Percentiles rank a stretch among this genome's conserved stretches.
Conservation (phyloP, 2,113 vertebrate genomes). For the Brachyhypopomus occidentalis region DNA sequence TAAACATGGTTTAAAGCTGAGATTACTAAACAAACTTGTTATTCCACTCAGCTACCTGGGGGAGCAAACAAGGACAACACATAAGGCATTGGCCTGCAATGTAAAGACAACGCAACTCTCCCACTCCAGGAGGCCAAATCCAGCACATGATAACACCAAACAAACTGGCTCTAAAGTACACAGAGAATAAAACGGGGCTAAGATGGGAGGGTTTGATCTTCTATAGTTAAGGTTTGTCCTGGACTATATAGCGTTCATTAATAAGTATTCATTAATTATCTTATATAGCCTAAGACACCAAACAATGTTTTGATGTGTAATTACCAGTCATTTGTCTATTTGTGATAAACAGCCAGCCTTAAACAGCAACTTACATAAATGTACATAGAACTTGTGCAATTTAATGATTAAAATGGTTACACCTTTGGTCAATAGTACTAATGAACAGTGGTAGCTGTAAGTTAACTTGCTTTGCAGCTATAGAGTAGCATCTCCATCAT, state of each 20-base stretch:
- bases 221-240: neutral
- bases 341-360: too few species aligned
- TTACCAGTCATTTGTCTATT: constrained; percentile 1
- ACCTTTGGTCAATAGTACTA: too few species aligned
- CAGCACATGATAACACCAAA: constrained; percentile 2
- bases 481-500: too few species aligned
- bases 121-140: constrained; percentile 1
- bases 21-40: neutral
- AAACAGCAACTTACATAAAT: too few species aligned
- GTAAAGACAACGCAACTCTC: constrained; percentile 19
- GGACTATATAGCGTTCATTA: neutral
- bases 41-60: neutral
- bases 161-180: neutral
- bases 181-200: neutral
- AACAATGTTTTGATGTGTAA: neutral
- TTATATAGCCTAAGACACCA: neutral
- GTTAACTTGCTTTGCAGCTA: too few species aligned
- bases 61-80: constrained; percentile 3
- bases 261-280: constrained; percentile 4
- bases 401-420: too few species aligned
- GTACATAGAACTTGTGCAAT: too few species aligned
- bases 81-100: neutral
- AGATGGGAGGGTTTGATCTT: neutral
- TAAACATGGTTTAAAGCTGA: neutral
- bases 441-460: too few species aligned